These are phyloP conservation scores for Osmerus mordax DNA, from an alignment of 2,113 vertebrate genomes.

Conservation along the genomic window DNA sequence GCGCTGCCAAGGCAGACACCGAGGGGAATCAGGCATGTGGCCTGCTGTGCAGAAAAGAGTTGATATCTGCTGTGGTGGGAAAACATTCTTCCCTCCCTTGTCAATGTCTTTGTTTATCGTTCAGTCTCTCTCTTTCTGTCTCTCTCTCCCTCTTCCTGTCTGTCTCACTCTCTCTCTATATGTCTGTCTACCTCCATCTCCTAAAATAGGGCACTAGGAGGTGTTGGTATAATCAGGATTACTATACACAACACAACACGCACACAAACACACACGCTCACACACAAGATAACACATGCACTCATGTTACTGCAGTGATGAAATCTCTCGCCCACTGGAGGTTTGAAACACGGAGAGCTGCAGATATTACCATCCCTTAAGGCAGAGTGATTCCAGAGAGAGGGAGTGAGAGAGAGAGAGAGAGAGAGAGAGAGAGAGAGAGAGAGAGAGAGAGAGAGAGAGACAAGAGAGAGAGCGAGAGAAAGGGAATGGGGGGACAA, in stretches of 20 bases:
- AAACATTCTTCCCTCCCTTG: background rate
- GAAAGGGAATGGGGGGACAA: constrained; percentile 31
- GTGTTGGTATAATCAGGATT: background rate
- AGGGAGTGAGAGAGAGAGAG: constrained; percentile 29
- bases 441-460: constrained; percentile 24
- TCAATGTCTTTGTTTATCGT: background rate
- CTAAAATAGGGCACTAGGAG: constrained; percentile 1
- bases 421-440: constrained; percentile 23
- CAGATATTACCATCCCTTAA: background rate
- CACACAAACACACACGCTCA: background rate
- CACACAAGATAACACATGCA: constrained; percentile 29
- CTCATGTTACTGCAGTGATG: background rate
- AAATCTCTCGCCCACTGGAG: constrained; percentile 12
- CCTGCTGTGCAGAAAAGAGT: too few species aligned
- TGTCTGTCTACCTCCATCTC: background rate
- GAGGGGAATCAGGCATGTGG: too few species aligned
- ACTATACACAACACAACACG: background rate
- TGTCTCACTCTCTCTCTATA: background rate
- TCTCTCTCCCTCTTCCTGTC: background rate
- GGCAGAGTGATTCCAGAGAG: background rate
- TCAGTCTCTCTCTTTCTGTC: background rate
- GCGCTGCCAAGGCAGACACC: background rate
- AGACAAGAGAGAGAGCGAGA: constrained; percentile 25
- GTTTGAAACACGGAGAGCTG: constrained; percentile 4
- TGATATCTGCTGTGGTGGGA: too few species aligned